A percentile compares a stretch with the other conserved stretches of the same genome.
Conservation (phyloP, 2,113 vertebrate species). For the Salvator merianae region DNA sequence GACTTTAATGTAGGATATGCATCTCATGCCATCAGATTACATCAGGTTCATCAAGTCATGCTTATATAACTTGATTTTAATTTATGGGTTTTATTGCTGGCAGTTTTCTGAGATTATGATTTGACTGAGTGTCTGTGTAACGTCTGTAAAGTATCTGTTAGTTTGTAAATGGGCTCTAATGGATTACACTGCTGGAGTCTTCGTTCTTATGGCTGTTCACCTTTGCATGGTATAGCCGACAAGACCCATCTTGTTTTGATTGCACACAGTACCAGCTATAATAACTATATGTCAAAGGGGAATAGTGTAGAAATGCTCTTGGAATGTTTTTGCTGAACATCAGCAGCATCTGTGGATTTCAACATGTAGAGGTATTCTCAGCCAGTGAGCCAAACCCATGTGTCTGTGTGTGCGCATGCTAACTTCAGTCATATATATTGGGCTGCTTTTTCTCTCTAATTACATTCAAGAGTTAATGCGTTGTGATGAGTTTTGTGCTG, state of each 20-base stretch:
- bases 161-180: slow-evolving; percentile 69
- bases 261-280: slow-evolving; percentile 36
- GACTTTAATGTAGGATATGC: slow-evolving; percentile 52
- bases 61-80: slow-evolving; percentile 71
- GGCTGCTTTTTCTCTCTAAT: not conserved
- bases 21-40: slow-evolving; percentile 65
- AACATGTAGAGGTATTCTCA: not conserved
- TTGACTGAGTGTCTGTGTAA: slow-evolving; percentile 68
- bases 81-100: slow-evolving; percentile 68
- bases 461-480: not conserved
- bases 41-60: slow-evolving; percentile 70
- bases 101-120: slow-evolving; percentile 67
- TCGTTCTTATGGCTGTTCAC: slow-evolving; percentile 59
- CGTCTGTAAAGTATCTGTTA: slow-evolving; percentile 69
- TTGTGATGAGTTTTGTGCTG: not conserved
- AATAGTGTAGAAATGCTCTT: slow-evolving; percentile 12
- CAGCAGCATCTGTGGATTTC: not conserved
- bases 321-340: slow-evolving; percentile 51
- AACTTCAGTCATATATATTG: not conserved
- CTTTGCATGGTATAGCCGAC: slow-evolving; percentile 63
- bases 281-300: slow-evolving; percentile 61
- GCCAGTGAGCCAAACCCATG: no score
- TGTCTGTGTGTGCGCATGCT: no score
- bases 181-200: slow-evolving; percentile 53
- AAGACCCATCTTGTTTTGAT: slow-evolving; percentile 64